A percentile compares a stretch with the other conserved stretches of the same genome.
Conservation (phyloP, 92 coral and sea anemone genomes). For the Zoanthus solanderi region DNA sequence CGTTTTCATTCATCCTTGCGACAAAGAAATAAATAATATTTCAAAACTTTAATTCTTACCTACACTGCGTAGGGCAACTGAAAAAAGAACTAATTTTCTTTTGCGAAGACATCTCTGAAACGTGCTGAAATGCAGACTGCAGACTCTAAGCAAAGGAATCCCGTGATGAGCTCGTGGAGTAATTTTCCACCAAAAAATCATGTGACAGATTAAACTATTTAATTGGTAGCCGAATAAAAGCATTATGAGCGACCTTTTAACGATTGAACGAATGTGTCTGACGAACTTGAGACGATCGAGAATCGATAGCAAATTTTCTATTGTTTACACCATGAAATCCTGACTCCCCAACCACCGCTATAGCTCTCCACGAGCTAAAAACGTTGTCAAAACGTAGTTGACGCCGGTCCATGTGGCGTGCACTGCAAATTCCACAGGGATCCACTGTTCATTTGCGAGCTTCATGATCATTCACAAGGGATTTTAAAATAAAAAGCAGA, state of each 20-base stretch:
- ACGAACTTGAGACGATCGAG: slow-evolving; percentile 1
- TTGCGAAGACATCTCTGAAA: neutral
- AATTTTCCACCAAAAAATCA: too few relatives aligned
- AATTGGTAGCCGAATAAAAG: too few relatives aligned
- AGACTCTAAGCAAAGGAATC: neutral
- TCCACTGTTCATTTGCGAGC: neutral
- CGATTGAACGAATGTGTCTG: neutral
- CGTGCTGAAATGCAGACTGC: slow-evolving; percentile 2
- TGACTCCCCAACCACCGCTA: slow-evolving; percentile 9
- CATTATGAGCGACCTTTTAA: slow-evolving; percentile 7
- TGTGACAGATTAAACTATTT: too few relatives aligned
- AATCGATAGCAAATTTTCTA: slow-evolving; percentile 6
- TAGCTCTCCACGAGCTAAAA: slow-evolving; percentile 7
- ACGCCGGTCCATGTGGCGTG: slow-evolving; percentile 27
- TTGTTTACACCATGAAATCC: slow-evolving; percentile 7
- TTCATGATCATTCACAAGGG: slow-evolving; percentile 5
- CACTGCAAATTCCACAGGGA: slow-evolving; percentile 31
- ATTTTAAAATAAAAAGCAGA: slow-evolving; percentile 9
- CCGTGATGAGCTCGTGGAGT: too few relatives aligned
- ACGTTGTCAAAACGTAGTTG: slow-evolving; percentile 30
- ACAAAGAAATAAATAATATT: neutral
- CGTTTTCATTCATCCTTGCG: slow-evolving; percentile 11
- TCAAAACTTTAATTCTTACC: slow-evolving; percentile 8
- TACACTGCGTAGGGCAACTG: slow-evolving; percentile 12
- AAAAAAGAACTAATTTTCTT: slow-evolving; percentile 13